Evolutionary conservation across 2,888 invertebrate species (phyloP).

Genomic region (Zygothrica quintamaculata): DNA sequence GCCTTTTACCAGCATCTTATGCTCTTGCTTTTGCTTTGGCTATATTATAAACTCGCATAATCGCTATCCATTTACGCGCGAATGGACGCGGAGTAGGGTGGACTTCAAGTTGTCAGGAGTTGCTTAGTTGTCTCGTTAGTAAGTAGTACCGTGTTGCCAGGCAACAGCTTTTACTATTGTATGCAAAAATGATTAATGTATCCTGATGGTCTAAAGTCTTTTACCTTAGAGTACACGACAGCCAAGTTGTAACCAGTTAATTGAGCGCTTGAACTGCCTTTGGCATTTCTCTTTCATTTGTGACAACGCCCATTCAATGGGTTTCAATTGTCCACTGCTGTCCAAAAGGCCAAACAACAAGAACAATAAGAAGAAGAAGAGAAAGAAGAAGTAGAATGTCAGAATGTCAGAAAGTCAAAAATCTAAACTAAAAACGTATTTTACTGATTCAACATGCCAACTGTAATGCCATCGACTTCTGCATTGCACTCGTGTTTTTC

Average conservation of each 20-base stretch:
- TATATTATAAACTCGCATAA: constrained; percentile 78
- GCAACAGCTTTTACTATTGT: constrained; percentile 56
- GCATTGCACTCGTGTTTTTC: constrained; percentile 77
- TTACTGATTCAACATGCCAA: constrained; percentile 9
- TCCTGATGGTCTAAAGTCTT: constrained; percentile 17
- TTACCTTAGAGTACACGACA: constrained; percentile 31
- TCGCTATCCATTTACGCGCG: constrained; percentile 61
- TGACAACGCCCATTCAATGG: constrained; percentile 57
- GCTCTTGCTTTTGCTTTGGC: constrained; percentile 51
- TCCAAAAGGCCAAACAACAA: background rate
- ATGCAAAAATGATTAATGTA: constrained; percentile 75
- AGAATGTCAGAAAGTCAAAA: constrained; percentile 41
- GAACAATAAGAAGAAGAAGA: too few relatives aligned
- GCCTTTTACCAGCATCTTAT: constrained; percentile 16
- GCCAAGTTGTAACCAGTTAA: constrained; percentile 65
- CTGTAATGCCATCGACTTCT: constrained; percentile 46
- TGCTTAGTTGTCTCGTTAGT: constrained; percentile 66
- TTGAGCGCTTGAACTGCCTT: constrained; percentile 54
- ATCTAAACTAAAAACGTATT: too few relatives aligned
- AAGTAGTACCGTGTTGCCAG: constrained; percentile 41
- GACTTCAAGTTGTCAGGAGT: constrained; percentile 65
- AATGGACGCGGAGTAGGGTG: constrained; percentile 28
- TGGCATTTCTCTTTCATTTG: constrained; percentile 35
- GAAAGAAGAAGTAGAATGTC: constrained; percentile 37
- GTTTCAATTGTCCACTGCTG: constrained; percentile 46